phyloP scores from a whole-genome alignment of 2,888 invertebrate species.

The Argyra leucocephala region DNA sequence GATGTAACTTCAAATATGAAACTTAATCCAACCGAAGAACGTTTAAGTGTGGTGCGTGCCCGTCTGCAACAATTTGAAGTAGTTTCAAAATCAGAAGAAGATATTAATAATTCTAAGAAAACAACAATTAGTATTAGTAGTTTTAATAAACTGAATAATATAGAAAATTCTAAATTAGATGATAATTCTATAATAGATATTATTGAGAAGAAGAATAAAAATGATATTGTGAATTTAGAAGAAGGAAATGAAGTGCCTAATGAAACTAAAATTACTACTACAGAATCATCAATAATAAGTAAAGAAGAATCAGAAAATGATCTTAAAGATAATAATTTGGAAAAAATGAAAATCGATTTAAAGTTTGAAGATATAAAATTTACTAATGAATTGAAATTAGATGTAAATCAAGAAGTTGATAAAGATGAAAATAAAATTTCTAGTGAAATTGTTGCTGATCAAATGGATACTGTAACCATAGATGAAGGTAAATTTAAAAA shows the following conservation, averaged over 20 bases:
- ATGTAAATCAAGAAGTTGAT: neutral
- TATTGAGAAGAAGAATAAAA: neutral
- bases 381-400: neutral
- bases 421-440: neutral
- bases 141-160: constrained; percentile 14
- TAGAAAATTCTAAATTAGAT: constrained; percentile 7
- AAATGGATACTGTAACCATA: neutral
- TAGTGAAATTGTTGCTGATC: no score
- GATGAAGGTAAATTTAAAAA: neutral
- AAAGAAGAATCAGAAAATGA: neutral
- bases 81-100: constrained; percentile 22
- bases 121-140: constrained; percentile 17
- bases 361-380: neutral
- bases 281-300: neutral
- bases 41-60: constrained; percentile 33
- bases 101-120: constrained; percentile 1
- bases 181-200: neutral
- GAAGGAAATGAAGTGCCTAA: constrained; percentile 24
- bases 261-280: neutral
- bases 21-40: constrained; percentile 20
- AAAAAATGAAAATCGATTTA: constrained; percentile 14
- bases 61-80: constrained; percentile 36
- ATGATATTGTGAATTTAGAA: constrained; percentile 16
- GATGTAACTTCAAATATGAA: neutral
- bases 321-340: neutral